Evolutionary conservation across 2,888 invertebrate genomes (phyloP), one percentile per base, ranked within the genome.

Genomic region (Carpatolechia fugitivella): DNA sequence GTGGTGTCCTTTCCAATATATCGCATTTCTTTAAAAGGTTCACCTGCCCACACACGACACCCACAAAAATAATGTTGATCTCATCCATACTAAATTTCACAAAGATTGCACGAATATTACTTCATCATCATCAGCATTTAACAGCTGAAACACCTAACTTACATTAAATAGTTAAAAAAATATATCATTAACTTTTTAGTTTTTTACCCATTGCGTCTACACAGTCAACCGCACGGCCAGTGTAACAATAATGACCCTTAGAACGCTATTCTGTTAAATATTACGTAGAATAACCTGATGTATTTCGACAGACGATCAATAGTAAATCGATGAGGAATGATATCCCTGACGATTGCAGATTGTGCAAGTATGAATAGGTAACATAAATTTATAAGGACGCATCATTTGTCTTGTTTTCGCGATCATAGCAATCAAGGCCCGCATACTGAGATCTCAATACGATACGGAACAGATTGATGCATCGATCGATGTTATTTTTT

Each of bases 351-450:
- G 20, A 66, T 68, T 61, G 51, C 13, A 29, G 36, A 62, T 63
- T 67, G 64, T 69, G 63, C 56, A 60, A 55, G 53, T 61, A 69
- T 60, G 63, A 64, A 63, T 66, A 24, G 24, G 24, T 24, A 62
- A 63, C 56, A 53, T 35, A 50, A 47, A 41, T 20, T 24, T 44
- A 29, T 24, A 44, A 13, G 44, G 16, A 16, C 40, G 24, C 46
- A 63, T 62, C 67, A 71, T 68, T 62, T 60, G 60, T 68, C 62
- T 64, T 62, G 57, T 54, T 57, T 63, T 61, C 59, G 55, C 62
- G 47, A 62, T 60, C 59, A 60, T 60, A 58, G 61, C 52, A 16
- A 44, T 38, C 14, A 24, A 14, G 14, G 31, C 6, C 13, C 29
- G 11, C 18, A 30, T 20, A 30, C 35, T n/a, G n/a, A n/a, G n/a